Conservation (phyloP, 2,113 vertebrate genomes). For the Pelobates fuscus region DNA sequence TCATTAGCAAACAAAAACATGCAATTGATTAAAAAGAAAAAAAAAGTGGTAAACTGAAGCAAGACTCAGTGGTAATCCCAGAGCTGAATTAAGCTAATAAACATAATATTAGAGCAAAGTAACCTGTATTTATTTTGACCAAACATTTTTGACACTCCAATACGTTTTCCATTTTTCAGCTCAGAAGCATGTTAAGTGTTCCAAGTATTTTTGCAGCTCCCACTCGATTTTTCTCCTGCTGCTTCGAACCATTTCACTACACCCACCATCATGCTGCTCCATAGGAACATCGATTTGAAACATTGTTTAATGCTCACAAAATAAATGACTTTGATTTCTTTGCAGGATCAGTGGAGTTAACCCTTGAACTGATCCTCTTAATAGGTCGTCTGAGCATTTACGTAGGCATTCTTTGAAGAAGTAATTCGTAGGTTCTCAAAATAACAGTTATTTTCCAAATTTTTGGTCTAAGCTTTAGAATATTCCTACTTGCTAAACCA, state of each 20-base stretch:
- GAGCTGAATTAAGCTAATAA: too few species aligned
- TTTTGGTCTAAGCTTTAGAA: neutral
- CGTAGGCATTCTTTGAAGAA: neutral
- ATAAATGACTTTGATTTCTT: conserved; percentile 47
- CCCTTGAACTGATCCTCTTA: conserved; percentile 24
- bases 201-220: conserved; percentile 54
- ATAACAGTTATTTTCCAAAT: conserved; percentile 3
- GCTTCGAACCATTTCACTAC: conserved; percentile 53
- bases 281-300: conserved; percentile 47
- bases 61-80: too few species aligned
- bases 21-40: too few species aligned
- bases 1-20: too few species aligned
- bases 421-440: neutral
- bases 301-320: conserved; percentile 43
- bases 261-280: conserved; percentile 54
- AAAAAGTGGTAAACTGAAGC: too few species aligned
- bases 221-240: conserved; percentile 56
- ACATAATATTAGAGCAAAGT: conserved; percentile 32
- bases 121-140: conserved; percentile 34
- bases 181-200: conserved; percentile 53
- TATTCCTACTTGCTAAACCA: neutral
- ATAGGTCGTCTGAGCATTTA: neutral
- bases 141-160: conserved; percentile 48
- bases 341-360: conserved; percentile 32
- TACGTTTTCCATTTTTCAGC: conserved; percentile 56